Evolutionary conservation across 1,140 invertebrate genomes (phyloP), one percentile per base, ranked within the genome.

Genomic region (Galleria mellonella): DNA sequence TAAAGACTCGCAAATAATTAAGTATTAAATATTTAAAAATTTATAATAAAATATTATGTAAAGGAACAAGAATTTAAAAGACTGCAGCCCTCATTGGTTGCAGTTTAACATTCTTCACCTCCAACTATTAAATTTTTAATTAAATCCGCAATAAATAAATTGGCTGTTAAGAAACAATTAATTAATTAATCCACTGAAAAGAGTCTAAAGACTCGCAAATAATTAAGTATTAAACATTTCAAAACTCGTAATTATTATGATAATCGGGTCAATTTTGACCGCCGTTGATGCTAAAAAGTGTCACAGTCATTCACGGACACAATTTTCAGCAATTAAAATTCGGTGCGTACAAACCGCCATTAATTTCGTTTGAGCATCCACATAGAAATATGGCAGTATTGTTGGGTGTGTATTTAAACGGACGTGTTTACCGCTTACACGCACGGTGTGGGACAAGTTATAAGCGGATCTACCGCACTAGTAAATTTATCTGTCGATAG

Each of bases 311-410:
- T 31, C 29, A 5, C 7, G 1, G 14, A 36, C 38, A 29, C 46
- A 51, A 56, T 56, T 51, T 48, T 17, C 54, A 33, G 48, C 54
- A 40, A 56, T 56, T 56, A 48, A 48, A 51, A 56, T 56, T 47
- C 54, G 13, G 37, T 40, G 35, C 43, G 42, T 45, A 48, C 47
- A 30, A 32, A 8, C 10, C 23, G 32, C 32, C 49, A 56, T 56
- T 51, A 47, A 49, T 56, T 51, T 51, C 51, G 54, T 56, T 56
- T 56, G 54, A 52, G 40, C 35, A 27, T 31, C 44, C 32, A 43
- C 28, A 41, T 29, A 41, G 39, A 41, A 41, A 37, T 37, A 37
- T 37, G 35, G 17, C 17, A 2, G 39, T 45, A 56, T 49, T 57
- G 47, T 50, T 23, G 47, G 39, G 50, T 45, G 50, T 45, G 37